Evolutionary conservation across 2,797 vertebrate species (phyloP).

Genomic region (Pteropus rufus): DNA sequence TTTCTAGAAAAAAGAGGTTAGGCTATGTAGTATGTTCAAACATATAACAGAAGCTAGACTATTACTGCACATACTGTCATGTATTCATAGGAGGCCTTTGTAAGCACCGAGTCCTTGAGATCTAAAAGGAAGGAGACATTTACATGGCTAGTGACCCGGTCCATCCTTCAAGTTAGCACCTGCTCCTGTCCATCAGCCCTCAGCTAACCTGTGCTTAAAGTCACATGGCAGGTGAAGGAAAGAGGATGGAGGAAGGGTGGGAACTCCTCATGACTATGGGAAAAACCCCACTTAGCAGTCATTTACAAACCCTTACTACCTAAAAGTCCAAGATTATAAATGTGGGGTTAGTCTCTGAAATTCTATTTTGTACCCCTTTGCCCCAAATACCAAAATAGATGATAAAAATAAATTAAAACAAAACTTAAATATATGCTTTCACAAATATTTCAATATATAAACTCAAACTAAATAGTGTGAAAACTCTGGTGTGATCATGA

Average conservation of each 20-base stretch:
- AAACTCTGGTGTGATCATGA: background rate
- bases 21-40: background rate
- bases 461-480: background rate
- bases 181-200: fast-evolving
- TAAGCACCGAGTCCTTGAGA: background rate
- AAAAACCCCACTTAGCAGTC: background rate
- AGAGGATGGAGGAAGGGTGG: background rate
- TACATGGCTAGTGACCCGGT: background rate
- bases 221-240: background rate
- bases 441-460: background rate
- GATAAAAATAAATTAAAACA: background rate
- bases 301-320: background rate
- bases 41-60: background rate
- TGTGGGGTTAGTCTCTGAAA: background rate
- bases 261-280: background rate
- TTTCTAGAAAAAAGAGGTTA: background rate
- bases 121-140: background rate
- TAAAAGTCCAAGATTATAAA: background rate
- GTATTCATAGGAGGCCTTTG: background rate
- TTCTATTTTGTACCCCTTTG: background rate
- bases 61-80: background rate
- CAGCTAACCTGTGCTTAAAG: background rate
- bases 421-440: background rate
- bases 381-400: background rate
- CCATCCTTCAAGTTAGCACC: background rate